A percentile compares a stretch with the other conserved stretches of the same genome.
phyloP scores from a whole-genome alignment of 2,888 invertebrate species.

The Cheilosia grossa region DNA sequence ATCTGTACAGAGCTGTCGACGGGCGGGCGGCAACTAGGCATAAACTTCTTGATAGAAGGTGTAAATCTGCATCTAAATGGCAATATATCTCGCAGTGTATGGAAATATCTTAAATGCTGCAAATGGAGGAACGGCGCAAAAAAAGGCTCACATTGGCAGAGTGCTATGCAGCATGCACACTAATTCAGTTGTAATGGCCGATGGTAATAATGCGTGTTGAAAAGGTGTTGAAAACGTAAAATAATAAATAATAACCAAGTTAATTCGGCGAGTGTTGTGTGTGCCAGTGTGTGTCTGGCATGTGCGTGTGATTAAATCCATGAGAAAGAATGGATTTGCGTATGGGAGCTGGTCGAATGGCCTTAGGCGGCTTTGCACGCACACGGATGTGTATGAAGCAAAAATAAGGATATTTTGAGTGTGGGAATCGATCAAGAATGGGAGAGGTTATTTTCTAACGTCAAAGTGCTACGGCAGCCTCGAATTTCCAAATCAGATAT shows the following conservation, averaged over 20 bases:
- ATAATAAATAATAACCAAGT: conserved; percentile 74
- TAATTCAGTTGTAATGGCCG: conserved; percentile 75
- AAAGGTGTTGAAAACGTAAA: conserved; percentile 72
- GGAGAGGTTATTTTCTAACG: too few relatives aligned
- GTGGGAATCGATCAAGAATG: background rate
- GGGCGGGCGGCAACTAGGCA: conserved; percentile 61
- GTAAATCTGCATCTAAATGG: conserved; percentile 72
- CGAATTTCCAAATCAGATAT: too few relatives aligned
- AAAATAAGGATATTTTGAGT: background rate
- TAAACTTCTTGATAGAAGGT: conserved; percentile 62
- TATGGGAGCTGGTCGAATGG: conserved; percentile 34
- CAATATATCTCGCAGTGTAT: conserved; percentile 65
- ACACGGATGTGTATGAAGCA: conserved; percentile 1
- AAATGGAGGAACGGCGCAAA: conserved; percentile 24
- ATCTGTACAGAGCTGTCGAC: conserved; percentile 50
- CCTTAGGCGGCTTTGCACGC: conserved; percentile 34
- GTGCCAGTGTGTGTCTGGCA: background rate
- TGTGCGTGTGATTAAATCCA: conserved; percentile 64
- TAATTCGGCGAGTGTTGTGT: conserved; percentile 39
- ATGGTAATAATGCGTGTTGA: conserved; percentile 75
- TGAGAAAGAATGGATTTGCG: conserved; percentile 59
- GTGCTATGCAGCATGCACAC: conserved; percentile 32
- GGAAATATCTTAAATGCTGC: conserved; percentile 61
- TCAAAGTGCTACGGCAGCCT: too few relatives aligned
- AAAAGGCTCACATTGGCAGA: conserved; percentile 23